Evolutionary conservation across 2,888 invertebrate genomes (phyloP), one percentile per base, ranked within the genome.

Genomic region (Sminthurides aquaticus): DNA sequence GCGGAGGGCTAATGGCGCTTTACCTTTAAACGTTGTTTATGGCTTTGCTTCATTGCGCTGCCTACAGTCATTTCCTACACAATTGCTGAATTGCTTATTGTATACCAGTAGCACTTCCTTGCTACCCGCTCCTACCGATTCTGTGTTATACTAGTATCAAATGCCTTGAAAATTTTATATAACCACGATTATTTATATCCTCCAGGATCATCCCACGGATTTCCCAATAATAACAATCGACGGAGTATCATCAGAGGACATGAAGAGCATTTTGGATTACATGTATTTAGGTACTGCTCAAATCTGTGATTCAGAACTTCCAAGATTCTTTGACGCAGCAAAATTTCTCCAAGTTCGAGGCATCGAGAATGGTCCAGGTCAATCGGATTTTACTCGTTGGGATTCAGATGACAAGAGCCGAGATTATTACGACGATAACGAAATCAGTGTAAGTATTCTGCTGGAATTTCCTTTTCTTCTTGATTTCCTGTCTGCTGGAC

Each of bases 141-240:
- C n/a, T n/a, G n/a, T n/a, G n/a, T n/a, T n/a, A n/a, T n/a, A n/a
- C n/a, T n/a, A n/a, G n/a, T n/a, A n/a, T n/a, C n/a, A n/a, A n/a
- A n/a, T n/a, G n/a, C n/a, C n/a, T n/a, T n/a, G n/a, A n/a, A n/a
- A n/a, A n/a, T n/a, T n/a, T n/a, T n/a, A n/a, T n/a, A n/a, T 34
- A 15, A 34, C 43, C 43, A 34, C 15, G 5, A 34, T 11, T 34
- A 11, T 34, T 15, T 34, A 11, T 34, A 26, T 55, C 52, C 49
- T 61, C 8, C 48, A 62, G 62, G 57, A 56, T 18, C 18, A 34
- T n/a, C 20, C 48, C 3, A 25, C 24, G 26, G 56, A 56, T 3
- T 49, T 52, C 26, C 62, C 62, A 3, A 48, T 55, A 2, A 43
- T 62, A 11, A 62, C 55, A 22, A 48, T 62, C 20, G 62, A 62